phyloP scores from a whole-genome alignment of 1,140 invertebrate genomes.

The Plectrocnemia conspersa region DNA sequence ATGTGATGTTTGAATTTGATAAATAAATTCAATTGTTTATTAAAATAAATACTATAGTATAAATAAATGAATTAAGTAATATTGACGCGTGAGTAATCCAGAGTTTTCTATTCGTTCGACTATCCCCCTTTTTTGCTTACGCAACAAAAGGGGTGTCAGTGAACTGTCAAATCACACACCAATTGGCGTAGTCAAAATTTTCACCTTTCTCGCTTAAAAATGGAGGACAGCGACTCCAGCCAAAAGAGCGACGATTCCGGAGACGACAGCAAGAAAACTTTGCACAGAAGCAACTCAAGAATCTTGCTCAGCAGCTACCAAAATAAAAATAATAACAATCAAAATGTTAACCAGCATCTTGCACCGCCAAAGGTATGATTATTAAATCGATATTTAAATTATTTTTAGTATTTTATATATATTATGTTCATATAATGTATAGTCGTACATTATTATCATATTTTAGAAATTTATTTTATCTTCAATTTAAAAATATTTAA shows the following conservation, averaged over 20 bases:
- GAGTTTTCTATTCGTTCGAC: no score
- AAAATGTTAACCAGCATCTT: slow-evolving; percentile 23
- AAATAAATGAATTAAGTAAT: no score
- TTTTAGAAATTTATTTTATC: not conserved
- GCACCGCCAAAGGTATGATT: slow-evolving; percentile 27
- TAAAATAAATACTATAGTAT: no score
- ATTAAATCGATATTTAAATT: not conserved
- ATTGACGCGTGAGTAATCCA: no score
- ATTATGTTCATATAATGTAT: not conserved
- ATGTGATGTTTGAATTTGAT: no score
- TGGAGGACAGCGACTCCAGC: slow-evolving; percentile 13
- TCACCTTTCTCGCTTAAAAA: not conserved
- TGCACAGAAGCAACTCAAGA: slow-evolving; percentile 20
- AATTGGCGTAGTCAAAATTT: not conserved
- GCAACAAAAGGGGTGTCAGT: not conserved
- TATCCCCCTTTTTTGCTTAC: not conserved
- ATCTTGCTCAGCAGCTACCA: slow-evolving; percentile 21
- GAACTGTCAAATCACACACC: not conserved
- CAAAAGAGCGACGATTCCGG: slow-evolving; percentile 18
- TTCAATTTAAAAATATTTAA: not conserved
- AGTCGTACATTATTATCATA: not conserved
- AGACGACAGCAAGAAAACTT: slow-evolving; percentile 11
- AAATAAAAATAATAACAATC: slow-evolving; percentile 24
- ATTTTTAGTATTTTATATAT: not conserved
- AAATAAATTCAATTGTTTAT: no score